A percentile compares a stretch with the other conserved stretches of the same genome.
These are phyloP conservation scores for Meta bourneti DNA, from an alignment of 2,888 invertebrate genomes.

Conservation along the genomic window DNA sequence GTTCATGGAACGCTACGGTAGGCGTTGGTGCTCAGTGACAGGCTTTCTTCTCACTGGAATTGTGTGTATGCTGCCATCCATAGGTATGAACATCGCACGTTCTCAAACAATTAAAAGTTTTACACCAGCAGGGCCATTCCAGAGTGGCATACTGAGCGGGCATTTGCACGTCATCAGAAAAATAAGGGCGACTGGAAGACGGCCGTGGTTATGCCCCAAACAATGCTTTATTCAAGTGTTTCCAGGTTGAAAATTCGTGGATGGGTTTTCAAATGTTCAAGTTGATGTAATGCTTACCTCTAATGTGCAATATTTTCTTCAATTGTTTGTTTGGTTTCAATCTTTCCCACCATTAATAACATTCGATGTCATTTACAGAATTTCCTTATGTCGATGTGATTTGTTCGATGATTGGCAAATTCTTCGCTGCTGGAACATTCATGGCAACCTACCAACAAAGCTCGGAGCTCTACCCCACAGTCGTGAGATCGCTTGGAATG, in stretches of 20 bases:
- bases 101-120: too few relatives aligned
- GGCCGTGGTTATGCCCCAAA: neutral
- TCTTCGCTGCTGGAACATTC: slow-evolving; percentile 83
- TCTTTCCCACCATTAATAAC: too few relatives aligned
- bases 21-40: slow-evolving; percentile 81
- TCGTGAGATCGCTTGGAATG: slow-evolving; percentile 85
- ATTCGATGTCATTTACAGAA: slow-evolving; percentile 35
- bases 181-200: neutral
- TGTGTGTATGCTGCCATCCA: slow-evolving; percentile 54
- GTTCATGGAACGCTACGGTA: slow-evolving; percentile 83
- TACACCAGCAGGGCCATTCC: too few relatives aligned
- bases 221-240: too few relatives aligned
- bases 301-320: too few relatives aligned
- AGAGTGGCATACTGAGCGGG: too few relatives aligned
- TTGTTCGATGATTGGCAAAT: slow-evolving; percentile 77
- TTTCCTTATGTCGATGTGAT: slow-evolving; percentile 52
- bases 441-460: slow-evolving; percentile 85
- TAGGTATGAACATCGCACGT: slow-evolving; percentile 28
- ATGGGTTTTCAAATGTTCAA: too few relatives aligned
- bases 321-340: too few relatives aligned
- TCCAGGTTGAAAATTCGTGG: too few relatives aligned
- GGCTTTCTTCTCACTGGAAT: slow-evolving; percentile 66
- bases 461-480: slow-evolving; percentile 86
- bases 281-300: too few relatives aligned
- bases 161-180: neutral